These are phyloP conservation scores for Gymnorhina tibicen DNA, from an alignment of 2,113 vertebrate genomes.

Conservation along the genomic window DNA sequence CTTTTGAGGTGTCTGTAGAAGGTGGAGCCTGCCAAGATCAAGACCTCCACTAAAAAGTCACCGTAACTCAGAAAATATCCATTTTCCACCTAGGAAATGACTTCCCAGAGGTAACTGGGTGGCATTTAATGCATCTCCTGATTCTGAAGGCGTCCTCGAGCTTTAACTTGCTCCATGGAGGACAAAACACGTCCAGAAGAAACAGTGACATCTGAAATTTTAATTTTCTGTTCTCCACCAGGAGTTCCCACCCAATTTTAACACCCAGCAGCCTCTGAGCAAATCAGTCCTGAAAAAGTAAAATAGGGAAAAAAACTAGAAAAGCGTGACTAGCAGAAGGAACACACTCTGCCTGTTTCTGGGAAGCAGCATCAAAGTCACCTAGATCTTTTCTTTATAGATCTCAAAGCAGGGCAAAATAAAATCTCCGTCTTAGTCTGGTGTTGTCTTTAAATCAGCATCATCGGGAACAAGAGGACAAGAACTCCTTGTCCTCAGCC, in stretches of 20 bases:
- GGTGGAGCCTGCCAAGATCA: background rate
- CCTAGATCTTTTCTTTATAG: background rate
- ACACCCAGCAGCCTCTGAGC: background rate
- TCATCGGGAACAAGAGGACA: background rate
- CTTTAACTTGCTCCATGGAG: background rate
- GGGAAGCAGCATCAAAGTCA: background rate
- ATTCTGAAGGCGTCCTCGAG: background rate
- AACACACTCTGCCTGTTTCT: background rate
- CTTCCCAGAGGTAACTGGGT: background rate
- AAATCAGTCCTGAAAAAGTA: background rate
- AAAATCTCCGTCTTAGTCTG: background rate
- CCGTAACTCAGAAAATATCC: background rate
- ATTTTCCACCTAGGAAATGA: background rate
- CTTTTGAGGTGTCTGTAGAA: background rate
- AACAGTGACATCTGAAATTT: background rate
- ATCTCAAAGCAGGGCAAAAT: background rate
- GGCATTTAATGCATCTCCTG: background rate
- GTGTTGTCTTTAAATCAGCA: background rate
- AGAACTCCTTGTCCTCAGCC: background rate
- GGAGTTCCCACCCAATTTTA: background rate
- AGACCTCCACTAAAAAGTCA: background rate
- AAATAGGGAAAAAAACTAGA: accelerated
- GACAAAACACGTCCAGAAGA: background rate
- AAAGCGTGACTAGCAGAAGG: background rate
- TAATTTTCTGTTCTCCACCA: background rate